Conservation (phyloP, 1,140 invertebrate genomes). For the Diabrotica undecimpunctata region DNA sequence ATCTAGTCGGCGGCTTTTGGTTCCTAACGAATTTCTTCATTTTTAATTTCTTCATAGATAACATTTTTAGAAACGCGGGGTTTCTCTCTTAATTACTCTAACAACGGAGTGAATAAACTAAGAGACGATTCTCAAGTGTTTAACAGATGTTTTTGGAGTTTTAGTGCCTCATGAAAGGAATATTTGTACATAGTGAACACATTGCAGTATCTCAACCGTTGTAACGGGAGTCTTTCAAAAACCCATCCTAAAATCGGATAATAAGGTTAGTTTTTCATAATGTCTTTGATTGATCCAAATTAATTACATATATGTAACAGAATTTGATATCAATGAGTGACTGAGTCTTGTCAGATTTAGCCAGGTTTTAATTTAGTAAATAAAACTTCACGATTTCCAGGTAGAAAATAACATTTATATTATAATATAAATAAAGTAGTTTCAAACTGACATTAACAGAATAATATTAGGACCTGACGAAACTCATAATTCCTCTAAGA, state of each 20-base stretch:
- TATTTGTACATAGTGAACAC: neutral
- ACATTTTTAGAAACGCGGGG: neutral
- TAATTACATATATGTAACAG: no score
- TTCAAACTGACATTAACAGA: no score
- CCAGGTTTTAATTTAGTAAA: no score
- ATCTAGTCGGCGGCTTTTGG: constrained; percentile 12
- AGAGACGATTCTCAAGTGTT: constrained; percentile 25
- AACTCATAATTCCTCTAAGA: no score
- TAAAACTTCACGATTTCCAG: no score
- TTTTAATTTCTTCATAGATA: neutral
- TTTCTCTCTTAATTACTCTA: neutral
- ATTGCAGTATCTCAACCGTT: neutral
- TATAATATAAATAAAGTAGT: no score
- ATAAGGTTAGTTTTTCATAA: neutral
- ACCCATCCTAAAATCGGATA: neutral
- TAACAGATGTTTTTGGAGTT: constrained; percentile 28
- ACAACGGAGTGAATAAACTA: constrained; percentile 5
- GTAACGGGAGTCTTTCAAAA: neutral
- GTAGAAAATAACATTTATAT: no score
- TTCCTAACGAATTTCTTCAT: constrained; percentile 23
- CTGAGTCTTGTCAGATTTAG: no score
- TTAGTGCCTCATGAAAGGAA: constrained; percentile 20
- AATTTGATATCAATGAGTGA: no score
- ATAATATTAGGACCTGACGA: no score
- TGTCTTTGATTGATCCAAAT: no score